Evolutionary conservation across 2,113 vertebrate species (phyloP), one percentile per base, ranked within the genome.

Genomic region (Trichechus manatus): DNA sequence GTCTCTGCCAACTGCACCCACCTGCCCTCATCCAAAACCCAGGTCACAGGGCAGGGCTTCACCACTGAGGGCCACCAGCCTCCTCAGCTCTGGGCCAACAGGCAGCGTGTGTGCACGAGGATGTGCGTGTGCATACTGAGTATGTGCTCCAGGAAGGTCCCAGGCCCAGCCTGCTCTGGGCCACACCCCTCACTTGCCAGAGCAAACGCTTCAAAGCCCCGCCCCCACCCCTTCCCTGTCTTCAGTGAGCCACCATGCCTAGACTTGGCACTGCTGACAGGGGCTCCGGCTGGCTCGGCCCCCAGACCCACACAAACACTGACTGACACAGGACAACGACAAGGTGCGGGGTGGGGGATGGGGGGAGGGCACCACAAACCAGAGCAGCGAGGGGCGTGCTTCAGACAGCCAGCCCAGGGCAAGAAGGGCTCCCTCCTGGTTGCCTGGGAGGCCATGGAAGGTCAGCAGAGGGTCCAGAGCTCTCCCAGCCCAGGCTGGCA

Each of bases 321-420:
- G 96, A 97, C 78, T 91, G 97, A 97, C 97, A 96, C 87, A 96
- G 96, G 93, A 97, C 97, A 92, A 93, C 11, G 29, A 85, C 0
- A 4, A 86, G 89, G 89, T 85, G 25, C 0, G 0, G 75, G 95
- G 56, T 42, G 36, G 50, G 33, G 36, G 78, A n/a, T 27, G 74
- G 89, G 74, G 89, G 74, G 53, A 92, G 85, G 70, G 81, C 4
- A 56, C 96, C 94, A 89, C 97, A 94, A 85, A 96, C 96, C 96
- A 97, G 95, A 96, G 95, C 96, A 98, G 77, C 0, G 22, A 87
- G 29, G 87, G 72, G 63, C 2, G 0, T 25, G 29, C 61, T 74
- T 39, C 4, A 0, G 94, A 84, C 63, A 79, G 91, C 63, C 31
- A 36, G 70, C 72, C 80, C 91, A 27, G 84, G 97, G 79, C 25